Evolutionary conservation across 1,140 invertebrate genomes (phyloP).

Genomic region (Dreissena rostriformis): DNA sequence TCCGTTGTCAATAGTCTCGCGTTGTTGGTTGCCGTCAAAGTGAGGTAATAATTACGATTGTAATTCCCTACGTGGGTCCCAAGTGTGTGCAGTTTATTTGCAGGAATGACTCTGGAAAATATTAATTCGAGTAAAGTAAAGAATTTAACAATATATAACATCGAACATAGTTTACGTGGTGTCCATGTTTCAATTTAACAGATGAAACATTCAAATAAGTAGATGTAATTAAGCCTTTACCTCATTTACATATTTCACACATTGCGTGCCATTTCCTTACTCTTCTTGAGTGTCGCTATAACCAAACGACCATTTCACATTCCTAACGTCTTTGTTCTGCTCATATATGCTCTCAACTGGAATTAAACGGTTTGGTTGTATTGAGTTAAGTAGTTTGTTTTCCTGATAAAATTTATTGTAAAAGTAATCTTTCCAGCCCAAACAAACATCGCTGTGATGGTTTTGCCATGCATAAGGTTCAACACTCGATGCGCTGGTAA

Average conservation of each 20-base stretch:
- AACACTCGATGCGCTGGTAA: neutral
- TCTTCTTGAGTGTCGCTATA: neutral
- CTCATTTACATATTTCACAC: neutral
- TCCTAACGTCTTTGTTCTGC: constrained; percentile 41
- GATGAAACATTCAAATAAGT: neutral
- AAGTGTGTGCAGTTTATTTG: constrained; percentile 40
- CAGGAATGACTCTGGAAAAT: constrained; percentile 9
- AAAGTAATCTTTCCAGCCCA: constrained; percentile 19
- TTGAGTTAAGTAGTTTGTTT: constrained; percentile 47
- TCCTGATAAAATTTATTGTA: constrained; percentile 14
- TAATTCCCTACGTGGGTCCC: constrained; percentile 27
- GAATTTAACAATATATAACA: neutral
- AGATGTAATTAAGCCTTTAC: neutral
- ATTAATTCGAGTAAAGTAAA: neutral
- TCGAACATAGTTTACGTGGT: neutral
- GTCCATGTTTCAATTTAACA: neutral
- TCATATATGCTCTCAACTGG: constrained; percentile 50
- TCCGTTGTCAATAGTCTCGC: constrained; percentile 45
- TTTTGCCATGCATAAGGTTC: constrained; percentile 28
- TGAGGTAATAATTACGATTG: constrained; percentile 54
- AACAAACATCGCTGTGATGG: constrained; percentile 10
- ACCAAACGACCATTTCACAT: constrained; percentile 42
- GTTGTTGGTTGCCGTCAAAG: constrained; percentile 55
- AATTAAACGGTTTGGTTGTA: constrained; percentile 33
- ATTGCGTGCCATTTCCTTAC: neutral